Evolutionary conservation across 2,888 invertebrate genomes (phyloP).

Genomic region (Lasioglossum figueresi): DNA sequence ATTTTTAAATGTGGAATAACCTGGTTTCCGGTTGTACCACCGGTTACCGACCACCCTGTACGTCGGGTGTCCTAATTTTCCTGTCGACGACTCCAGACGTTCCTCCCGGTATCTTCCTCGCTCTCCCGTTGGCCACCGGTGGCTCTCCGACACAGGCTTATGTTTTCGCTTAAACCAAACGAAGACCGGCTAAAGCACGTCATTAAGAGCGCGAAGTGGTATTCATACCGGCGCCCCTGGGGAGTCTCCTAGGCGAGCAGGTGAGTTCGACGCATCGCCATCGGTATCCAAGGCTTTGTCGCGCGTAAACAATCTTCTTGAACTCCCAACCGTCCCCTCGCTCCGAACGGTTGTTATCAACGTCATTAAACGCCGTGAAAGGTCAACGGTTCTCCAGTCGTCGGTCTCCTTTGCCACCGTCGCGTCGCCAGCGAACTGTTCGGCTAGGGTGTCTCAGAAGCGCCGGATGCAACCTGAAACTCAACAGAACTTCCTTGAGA

Average conservation of each 20-base stretch:
- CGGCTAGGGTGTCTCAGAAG: not conserved
- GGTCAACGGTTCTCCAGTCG: conserved; percentile 44
- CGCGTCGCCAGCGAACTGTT: not conserved
- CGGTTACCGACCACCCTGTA: conserved; percentile 16
- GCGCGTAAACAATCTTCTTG: conserved; percentile 59
- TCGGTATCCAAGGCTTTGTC: conserved; percentile 55
- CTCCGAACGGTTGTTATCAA: conserved; percentile 49
- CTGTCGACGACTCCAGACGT: conserved; percentile 41
- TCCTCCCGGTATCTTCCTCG: conserved; percentile 10
- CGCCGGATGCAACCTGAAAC: not conserved
- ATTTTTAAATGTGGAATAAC: not conserved
- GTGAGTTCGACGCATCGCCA: conserved; percentile 49
- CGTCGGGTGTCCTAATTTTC: conserved; percentile 74
- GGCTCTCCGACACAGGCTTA: conserved; percentile 51
- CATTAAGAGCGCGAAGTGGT: conserved; percentile 68
- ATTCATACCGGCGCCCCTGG: conserved; percentile 56
- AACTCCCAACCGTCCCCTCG: not conserved
- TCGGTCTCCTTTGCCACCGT: conserved; percentile 14
- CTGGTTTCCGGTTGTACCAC: not conserved
- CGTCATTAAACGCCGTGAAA: conserved; percentile 58
- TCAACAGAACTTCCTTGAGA: not conserved
- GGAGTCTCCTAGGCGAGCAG: conserved; percentile 35
- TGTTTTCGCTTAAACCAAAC: conserved; percentile 75
- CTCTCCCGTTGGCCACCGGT: not conserved
- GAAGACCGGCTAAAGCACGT: conserved; percentile 70